Base-by-base conservation (phyloP, 2,113 vertebrate species). In the Oxyruncus cristatus region DNA sequence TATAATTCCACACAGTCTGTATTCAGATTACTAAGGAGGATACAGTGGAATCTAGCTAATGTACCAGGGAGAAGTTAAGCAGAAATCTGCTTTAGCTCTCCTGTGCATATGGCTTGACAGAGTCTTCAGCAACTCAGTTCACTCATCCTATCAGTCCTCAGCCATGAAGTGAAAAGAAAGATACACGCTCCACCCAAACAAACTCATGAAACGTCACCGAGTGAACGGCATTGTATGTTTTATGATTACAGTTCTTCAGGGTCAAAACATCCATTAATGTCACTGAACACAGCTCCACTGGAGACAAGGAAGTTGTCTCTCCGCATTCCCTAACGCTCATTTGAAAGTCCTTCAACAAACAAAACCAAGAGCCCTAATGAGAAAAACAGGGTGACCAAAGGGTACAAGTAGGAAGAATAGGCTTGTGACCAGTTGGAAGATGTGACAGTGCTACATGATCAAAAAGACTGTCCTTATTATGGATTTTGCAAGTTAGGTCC, bases 161-260 rank as follows among this genome's bases (percentile, higher is more conserved):
- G 8, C 18, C 42, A 30, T 6, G 14, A 76, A 72, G 33, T 9
- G 18, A 80, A 80, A 74, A 77, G 46, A 44, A 79, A 56, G 58
- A 37, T 8, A 88, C 10, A 11, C 39, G 42, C 27, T 21, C 27
- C 55, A 74, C 24, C 42, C 50, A 19, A 8, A 55, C 19, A 75
- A 85, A 85, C 24, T 19, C 12, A 11, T 4, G 22, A 7, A 41
- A 11, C 35, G 73, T 44, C 21, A 37, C 22, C 0, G 3, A 66
- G 8, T 28, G 27, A 76, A 49, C 3, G 47, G 37, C 52, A 62
- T 8, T 58, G 32, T 11, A 62, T 0, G 0, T 61, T 39, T 47
- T 33, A 44, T 18, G 33, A 44, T 8, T 26, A n/a, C 33, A 84
- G 41, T 8, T 85, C 19, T 70, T 83, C 28, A 55, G 52, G 35